phyloP scores from a whole-genome alignment of 2,797 vertebrate species.

The Basileuterus tristriatus region DNA sequence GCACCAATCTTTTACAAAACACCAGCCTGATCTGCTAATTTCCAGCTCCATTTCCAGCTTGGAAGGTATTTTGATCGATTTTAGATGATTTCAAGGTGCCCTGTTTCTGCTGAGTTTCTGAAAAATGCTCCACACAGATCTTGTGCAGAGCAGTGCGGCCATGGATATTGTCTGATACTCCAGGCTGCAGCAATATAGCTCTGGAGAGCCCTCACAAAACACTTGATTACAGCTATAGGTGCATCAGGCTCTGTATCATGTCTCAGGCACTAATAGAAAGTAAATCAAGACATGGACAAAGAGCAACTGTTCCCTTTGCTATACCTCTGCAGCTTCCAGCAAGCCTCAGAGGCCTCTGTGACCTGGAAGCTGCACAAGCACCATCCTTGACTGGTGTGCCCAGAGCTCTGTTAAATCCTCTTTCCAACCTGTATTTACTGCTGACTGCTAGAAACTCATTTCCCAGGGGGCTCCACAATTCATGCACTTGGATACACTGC shows the following conservation, averaged over 20 bases:
- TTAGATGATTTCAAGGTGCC: not conserved
- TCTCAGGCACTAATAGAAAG: not conserved
- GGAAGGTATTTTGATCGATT: not conserved
- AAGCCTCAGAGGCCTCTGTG: not conserved
- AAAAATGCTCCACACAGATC: not conserved
- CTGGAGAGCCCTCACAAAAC: not conserved
- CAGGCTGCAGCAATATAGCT: not conserved
- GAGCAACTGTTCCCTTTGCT: not conserved
- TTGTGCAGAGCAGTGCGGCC: not conserved
- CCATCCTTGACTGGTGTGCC: not conserved
- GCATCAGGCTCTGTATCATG: not conserved
- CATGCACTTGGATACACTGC: not conserved
- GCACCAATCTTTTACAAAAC: not conserved
- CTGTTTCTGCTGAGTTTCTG: not conserved
- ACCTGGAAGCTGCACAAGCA: not conserved
- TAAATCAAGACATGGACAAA: not conserved
- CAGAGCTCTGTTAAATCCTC: not conserved
- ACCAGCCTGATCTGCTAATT: not conserved
- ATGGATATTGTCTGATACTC: not conserved
- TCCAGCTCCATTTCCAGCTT: not conserved
- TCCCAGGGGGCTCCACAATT: not conserved
- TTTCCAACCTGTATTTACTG: not conserved
- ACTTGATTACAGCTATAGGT: not conserved
- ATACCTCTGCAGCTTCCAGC: not conserved
- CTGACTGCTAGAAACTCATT: not conserved